A percentile compares a stretch with the other conserved stretches of the same genome.
Evolutionary conservation across 2,113 vertebrate genomes (phyloP).

Genomic region (Brachyhypopomus occidentalis): DNA sequence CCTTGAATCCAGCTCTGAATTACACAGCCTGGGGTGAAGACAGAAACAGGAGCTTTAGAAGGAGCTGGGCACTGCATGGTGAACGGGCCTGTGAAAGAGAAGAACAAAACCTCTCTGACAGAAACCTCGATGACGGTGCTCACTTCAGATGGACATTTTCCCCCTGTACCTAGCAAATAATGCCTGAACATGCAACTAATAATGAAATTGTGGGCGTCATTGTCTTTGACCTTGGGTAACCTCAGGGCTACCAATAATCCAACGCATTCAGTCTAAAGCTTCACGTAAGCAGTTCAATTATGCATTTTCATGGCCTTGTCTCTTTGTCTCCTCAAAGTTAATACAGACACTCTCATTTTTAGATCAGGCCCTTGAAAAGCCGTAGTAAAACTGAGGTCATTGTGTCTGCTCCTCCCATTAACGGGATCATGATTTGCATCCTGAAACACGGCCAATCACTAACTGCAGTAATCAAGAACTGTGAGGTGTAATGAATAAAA

Average conservation of each 20-base stretch:
- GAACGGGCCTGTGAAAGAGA: too few relatives aligned
- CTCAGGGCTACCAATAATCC: slow-evolving; percentile 1
- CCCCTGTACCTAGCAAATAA: slow-evolving; percentile 4
- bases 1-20: too few relatives aligned
- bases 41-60: too few relatives aligned
- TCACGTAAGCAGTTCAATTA: not conserved
- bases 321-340: not conserved
- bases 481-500: slow-evolving; percentile 8
- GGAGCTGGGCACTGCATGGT: too few relatives aligned
- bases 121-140: too few relatives aligned
- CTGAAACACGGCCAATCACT: not conserved
- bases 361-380: not conserved
- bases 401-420: not conserved
- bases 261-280: slow-evolving; percentile 16
- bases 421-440: not conserved
- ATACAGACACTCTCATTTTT: not conserved
- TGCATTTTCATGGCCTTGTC: not conserved
- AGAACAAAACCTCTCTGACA: too few relatives aligned
- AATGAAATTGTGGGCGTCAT: not conserved
- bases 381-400: slow-evolving; percentile 10
- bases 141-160: not conserved
- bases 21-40: too few relatives aligned
- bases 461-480: not conserved
- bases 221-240: slow-evolving; percentile 15
- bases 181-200: slow-evolving; percentile 13